Conservation (phyloP, 2,113 vertebrate species). For the Pterocles burchelli region DNA sequence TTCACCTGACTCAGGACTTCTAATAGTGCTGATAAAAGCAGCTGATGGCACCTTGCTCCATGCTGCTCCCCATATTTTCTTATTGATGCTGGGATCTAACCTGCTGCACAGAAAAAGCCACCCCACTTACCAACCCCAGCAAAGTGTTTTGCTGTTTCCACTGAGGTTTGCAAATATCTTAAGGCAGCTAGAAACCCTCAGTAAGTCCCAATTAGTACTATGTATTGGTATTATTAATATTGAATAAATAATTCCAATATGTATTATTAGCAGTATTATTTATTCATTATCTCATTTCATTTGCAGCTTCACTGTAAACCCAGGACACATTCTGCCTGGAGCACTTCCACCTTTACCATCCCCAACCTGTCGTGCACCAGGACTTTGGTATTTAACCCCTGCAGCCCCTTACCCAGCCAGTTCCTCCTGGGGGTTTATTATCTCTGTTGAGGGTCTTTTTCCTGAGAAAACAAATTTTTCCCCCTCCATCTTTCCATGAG, state of each 20-base stretch:
- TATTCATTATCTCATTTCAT: not conserved
- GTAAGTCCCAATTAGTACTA: not conserved
- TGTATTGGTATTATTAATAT: not conserved
- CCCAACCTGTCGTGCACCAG: not conserved
- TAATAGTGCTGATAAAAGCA: not conserved
- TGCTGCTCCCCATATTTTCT: fast-evolving
- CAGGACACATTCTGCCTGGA: not conserved
- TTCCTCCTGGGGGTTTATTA: not conserved
- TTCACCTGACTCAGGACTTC: not conserved
- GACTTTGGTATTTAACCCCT: not conserved
- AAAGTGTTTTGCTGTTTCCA: not conserved
- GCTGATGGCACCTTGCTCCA: too few relatives aligned
- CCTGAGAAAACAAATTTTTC: not conserved
- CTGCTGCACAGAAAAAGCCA: not conserved
- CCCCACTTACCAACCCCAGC: not conserved
- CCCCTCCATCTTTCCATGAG: not conserved
- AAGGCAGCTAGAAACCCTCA: not conserved
- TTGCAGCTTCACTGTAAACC: not conserved
- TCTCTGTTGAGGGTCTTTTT: not conserved
- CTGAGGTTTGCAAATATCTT: not conserved
- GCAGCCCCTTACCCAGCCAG: not conserved
- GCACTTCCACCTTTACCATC: not conserved
- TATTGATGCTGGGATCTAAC: not conserved
- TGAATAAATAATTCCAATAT: too few relatives aligned
- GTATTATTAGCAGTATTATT: not conserved